Base-by-base conservation (phyloP, 64 coral and sea anemone species). In the Orbicella faveolata region DNA sequence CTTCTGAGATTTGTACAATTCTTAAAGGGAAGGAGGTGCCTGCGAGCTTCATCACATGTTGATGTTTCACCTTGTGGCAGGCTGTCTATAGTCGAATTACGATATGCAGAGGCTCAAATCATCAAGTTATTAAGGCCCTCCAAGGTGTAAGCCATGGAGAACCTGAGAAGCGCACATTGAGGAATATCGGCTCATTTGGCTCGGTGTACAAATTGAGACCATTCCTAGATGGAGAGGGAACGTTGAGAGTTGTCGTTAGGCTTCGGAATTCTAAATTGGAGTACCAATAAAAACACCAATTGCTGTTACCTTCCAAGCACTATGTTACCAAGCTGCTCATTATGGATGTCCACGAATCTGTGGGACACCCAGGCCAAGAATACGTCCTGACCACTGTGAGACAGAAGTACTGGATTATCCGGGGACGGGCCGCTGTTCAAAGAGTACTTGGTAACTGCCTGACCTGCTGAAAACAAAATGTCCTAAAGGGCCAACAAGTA, bases 351-450 rank as follows among this genome's bases (percentile, higher is more conserved):
- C 87, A 89, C n/a, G 44, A 63, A 37, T 61, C 61, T 26, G 61
- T 37, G 52, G 74, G 87, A 14, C 76, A 69, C 25, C 1, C 57
- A 26, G 86, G 86, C 25, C 70, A 76, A 34, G 86, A 88, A 75
- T 75, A n/a, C n/a, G 53, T 36, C 20, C 52, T 63, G 0, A 61
- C 87, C 11, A 25, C 3, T 63, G 7, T 70, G 21, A 61, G 87
- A 89, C 53, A 77, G 14, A 89, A 16, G 89, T 90, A 44, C 44
- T 90, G 89, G 89, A 90, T 90, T 67, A 48, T 81, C 78, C 83
- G 83, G 51, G 89, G 89, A 35, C 79, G 79, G 69, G 79, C 79
- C 7, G 76, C 65, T 34, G 79, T 90, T 67, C 72, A 67, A 55
- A 81, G 66, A 81, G 89, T 90, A 34, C 88, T 90, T 36, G 34